Conservation (phyloP, 2,113 vertebrate species). For the Cairina moschata region DNA sequence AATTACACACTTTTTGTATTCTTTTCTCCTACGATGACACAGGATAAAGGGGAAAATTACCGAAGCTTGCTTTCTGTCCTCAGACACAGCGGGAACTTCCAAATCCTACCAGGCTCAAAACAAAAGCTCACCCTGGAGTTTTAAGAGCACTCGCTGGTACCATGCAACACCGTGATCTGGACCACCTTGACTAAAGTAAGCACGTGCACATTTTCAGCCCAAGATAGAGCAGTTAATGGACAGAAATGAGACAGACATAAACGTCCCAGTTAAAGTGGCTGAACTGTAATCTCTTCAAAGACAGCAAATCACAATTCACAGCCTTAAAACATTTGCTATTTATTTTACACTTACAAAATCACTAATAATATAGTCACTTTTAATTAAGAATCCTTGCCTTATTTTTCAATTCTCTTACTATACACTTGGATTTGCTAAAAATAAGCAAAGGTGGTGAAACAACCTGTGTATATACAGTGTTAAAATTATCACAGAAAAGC, state of each 20-base stretch:
- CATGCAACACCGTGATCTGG: rapidly evolving
- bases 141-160: neutral
- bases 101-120: neutral
- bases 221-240: neutral
- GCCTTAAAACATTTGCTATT: neutral
- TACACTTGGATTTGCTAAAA: neutral
- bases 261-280: neutral
- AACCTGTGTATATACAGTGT: neutral
- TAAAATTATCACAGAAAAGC: neutral
- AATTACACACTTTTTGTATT: neutral
- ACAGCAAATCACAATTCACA: neutral
- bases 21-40: neutral
- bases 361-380: neutral
- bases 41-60: neutral
- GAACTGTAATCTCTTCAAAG: neutral
- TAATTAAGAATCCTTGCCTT: neutral
- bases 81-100: neutral
- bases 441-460: neutral
- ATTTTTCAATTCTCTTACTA: neutral
- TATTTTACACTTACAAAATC: neutral
- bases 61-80: neutral
- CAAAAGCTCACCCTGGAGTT: neutral
- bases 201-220: neutral
- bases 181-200: neutral
- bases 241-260: too few relatives aligned